Evolutionary conservation across 2,888 invertebrate genomes (phyloP).

Genomic region (Bruchidius siliquastri): DNA sequence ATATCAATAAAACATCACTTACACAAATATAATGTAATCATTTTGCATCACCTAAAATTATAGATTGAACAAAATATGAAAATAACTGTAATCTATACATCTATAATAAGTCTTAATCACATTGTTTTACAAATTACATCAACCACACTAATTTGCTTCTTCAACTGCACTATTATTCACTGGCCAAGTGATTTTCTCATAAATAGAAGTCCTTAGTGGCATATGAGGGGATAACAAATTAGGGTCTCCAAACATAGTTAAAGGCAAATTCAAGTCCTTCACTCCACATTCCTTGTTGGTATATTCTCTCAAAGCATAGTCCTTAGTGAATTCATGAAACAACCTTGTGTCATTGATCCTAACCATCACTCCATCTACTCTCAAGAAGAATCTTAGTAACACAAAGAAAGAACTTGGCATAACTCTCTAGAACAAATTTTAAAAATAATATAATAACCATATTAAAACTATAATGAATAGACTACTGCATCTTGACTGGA

Average conservation of each 20-base stretch:
- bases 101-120: too few relatives aligned
- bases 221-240: conserved; percentile 64
- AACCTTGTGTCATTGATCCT: conserved; percentile 84
- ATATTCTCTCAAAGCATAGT: conserved; percentile 78
- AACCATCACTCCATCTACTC: conserved; percentile 90
- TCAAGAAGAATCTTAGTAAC: conserved; percentile 82
- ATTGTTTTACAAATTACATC: neutral
- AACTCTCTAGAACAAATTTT: conserved; percentile 66
- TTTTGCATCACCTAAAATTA: neutral
- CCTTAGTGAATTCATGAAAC: conserved; percentile 71
- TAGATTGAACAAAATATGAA: neutral
- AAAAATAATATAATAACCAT: too few relatives aligned
- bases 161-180: neutral
- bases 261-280: conserved; percentile 61
- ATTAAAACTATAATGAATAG: too few relatives aligned
- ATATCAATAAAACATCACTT: neutral
- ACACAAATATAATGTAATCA: neutral
- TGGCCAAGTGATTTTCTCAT: conserved; percentile 43
- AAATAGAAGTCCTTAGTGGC: conserved; percentile 51
- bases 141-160: neutral
- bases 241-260: conserved; percentile 60
- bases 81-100: too few relatives aligned
- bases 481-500: too few relatives aligned
- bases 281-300: conserved; percentile 74
- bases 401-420: conserved; percentile 95